Base-by-base conservation (phyloP, 2,113 vertebrate species). In the Solenodon paradoxus region DNA sequence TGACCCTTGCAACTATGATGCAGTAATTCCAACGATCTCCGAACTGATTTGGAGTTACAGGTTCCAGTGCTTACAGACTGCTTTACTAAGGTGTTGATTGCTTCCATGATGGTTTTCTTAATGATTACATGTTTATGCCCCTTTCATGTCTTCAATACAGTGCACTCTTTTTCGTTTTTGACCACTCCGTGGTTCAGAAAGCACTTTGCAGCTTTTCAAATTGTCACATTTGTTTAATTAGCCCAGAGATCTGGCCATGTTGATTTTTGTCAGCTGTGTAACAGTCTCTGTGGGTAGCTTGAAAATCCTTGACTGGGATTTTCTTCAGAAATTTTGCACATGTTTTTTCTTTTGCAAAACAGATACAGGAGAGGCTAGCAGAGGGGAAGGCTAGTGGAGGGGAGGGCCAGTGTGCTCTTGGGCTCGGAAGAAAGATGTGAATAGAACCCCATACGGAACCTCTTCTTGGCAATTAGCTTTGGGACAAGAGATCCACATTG, bases 201-300 rank as follows among this genome's bases (percentile, higher is more conserved):
- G 78, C 24, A 92, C 38, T 96, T 98, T 22, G 40, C 61, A 96
- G 80, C 0, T 97, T 98, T 97, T 97, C 79, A 92, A 93, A 97
- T 91, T 96, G 83, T 97, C 97, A 92, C 85, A 94, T 97, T 97
- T 97, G 53, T 97, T 98, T 98, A 98, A 97, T 98, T 98, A 98
- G 89, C 90, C 75, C 28, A 53, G 89, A 97, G 96, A 88, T 95
- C 88, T 85, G 97, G 88, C 92, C 94, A 97, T n/a, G 24, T n/a
- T 97, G 93, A 90, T 97, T 98, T 98, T 87, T 97, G 94, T 97
- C 96, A 96, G 91, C 26, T 26, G 38, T 42, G 64, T 96, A 96
- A 95, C 71, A 93, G 66, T 94, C 84, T 96, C 72, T 97, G 95
- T 97, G 92, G 85, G 59, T 97, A 95, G 90, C 78, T 97, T 79